Base-by-base conservation (phyloP, 2,113 vertebrate genomes). In the Ahaetulla prasina region DNA sequence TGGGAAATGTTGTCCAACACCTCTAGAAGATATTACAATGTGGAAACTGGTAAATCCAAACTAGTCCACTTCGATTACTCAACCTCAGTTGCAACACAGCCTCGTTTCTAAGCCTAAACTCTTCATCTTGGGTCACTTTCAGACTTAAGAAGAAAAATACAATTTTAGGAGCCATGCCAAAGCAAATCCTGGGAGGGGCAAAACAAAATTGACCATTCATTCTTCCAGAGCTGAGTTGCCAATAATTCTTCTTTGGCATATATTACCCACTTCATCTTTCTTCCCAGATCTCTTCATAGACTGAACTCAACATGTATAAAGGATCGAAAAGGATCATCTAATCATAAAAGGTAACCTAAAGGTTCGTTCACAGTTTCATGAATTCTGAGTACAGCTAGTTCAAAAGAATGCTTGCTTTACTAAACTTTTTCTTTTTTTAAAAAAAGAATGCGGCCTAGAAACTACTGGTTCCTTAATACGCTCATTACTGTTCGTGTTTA, bases 161-260 rank as follows among this genome's bases (percentile, higher is more conserved):
- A n/a, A 23, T 4, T 92, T 2, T 50, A 1, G 84, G 93, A 93
- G 93, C 45, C 88, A 47, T 92, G 27, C 4, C 88, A 94, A 95
- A 88, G 91, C 9, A 92, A 92, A 39, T 20, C 94, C 87, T 86
- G 57, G 87, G 11, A 39, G 47, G 2, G 39, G 2, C 25, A 91
- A 94, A 57, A 30, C 84, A 0, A 57, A 35, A 39, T 20, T 18
- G 54, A 52, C 0, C 0, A 2, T 94, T 94, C 30, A 87, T 87
- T 93, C 50, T 89, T 92, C n/a, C 52, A 85, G 3, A 52, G 60
- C 50, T 68, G 85, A 0, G 63, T 94, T 57, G 60, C 52, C 49
- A 89, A 80, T 3, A 14, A 4, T 14, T 92, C 39, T 53, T 93
- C 90, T 94, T 92, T 3, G 90, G 3, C 92, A 20, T 30, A 90